Evolutionary conservation across 2,888 invertebrate genomes (phyloP).

Genomic region (Melieria omissa): DNA sequence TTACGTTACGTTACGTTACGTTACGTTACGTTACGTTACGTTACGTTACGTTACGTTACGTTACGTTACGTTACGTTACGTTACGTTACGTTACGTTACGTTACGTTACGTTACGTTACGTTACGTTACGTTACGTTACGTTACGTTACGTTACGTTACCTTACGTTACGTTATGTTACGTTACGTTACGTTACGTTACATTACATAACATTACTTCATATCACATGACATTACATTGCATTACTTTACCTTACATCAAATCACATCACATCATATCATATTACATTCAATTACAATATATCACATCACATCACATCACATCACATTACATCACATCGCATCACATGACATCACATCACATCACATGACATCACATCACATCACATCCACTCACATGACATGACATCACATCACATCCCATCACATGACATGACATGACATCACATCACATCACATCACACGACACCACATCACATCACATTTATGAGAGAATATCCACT

Average conservation of each 20-base stretch:
- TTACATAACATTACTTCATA: neutral
- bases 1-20: conserved; percentile 3
- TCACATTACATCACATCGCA: neutral
- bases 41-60: neutral
- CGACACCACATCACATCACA: too few species aligned
- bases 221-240: neutral
- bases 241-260: neutral
- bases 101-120: neutral
- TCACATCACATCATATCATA: neutral
- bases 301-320: conserved; percentile 9
- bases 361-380: conserved; percentile 22
- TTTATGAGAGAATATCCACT: too few species aligned
- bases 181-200: neutral
- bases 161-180: neutral
- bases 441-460: neutral
- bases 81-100: neutral
- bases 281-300: neutral
- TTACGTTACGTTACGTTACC: neutral
- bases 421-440: conserved; percentile 10
- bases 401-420: conserved; percentile 15
- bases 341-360: neutral
- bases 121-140: neutral
- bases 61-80: neutral
- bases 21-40: neutral
- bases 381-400: conserved; percentile 13